phyloP scores from a whole-genome alignment of 2,113 vertebrate species.

The Xiphophorus maculatus region DNA sequence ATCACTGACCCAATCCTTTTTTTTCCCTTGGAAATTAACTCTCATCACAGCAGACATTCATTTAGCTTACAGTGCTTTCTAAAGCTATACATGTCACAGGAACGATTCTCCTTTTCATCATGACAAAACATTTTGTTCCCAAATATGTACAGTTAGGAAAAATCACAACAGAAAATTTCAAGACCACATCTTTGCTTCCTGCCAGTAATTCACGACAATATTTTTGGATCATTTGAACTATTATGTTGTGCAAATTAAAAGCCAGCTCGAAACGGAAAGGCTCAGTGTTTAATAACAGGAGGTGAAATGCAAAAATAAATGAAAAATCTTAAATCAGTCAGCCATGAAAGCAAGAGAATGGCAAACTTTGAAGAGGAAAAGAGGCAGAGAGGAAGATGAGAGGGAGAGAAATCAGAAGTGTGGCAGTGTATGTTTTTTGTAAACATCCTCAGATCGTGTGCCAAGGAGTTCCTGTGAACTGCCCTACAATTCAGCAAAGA shows the following conservation, averaged over 20 bases:
- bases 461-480: constrained; percentile 40
- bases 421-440: constrained; percentile 14
- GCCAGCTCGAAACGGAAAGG: neutral
- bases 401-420: constrained; percentile 25
- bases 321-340: neutral
- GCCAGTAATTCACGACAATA: neutral
- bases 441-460: constrained; percentile 41
- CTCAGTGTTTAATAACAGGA: neutral
- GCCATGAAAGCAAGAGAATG: neutral
- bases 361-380: constrained; percentile 25
- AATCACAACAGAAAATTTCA: too few species aligned
- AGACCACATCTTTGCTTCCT: too few species aligned
- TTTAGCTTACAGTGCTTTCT: neutral
- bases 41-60: neutral
- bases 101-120: neutral
- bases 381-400: constrained; percentile 29
- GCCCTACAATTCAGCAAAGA: constrained; percentile 49
- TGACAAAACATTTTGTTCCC: neutral
- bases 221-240: neutral
- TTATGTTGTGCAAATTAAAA: neutral
- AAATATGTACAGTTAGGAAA: too few species aligned
- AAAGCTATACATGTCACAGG: neutral
- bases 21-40: neutral
- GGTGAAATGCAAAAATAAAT: neutral
- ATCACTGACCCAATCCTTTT: neutral